These are phyloP conservation scores for Gordius sp. DNA, from an alignment of 2,888 invertebrate genomes.

Conservation along the genomic window DNA sequence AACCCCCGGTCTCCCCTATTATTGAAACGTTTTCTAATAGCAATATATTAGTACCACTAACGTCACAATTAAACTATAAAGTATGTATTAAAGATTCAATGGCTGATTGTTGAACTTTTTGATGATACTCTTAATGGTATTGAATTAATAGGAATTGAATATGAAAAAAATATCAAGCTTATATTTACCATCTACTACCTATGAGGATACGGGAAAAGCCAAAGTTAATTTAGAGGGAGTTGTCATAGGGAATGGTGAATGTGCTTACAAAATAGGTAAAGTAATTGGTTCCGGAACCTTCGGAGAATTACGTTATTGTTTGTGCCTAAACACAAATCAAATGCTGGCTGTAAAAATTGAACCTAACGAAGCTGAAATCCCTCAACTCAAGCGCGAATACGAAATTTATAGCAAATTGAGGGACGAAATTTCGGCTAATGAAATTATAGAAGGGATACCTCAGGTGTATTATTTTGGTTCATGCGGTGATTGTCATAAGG, in stretches of 20 bases:
- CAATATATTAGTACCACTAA: too few relatives aligned
- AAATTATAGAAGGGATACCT: slow-evolving; percentile 16
- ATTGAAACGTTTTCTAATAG: too few relatives aligned
- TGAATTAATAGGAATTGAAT: too few relatives aligned
- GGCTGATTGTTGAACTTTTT: too few relatives aligned
- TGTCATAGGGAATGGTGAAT: neutral
- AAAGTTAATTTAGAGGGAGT: neutral
- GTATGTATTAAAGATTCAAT: too few relatives aligned
- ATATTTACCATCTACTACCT: too few relatives aligned
- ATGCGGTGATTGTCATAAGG: neutral
- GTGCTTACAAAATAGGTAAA: neutral
- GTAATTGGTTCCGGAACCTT: slow-evolving; percentile 5
- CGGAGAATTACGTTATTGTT: neutral
- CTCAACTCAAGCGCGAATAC: neutral
- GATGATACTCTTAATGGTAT: too few relatives aligned
- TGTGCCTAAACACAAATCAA: neutral
- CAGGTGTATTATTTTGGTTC: neutral
- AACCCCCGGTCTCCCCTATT: too few relatives aligned
- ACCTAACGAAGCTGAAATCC: slow-evolving; percentile 7
- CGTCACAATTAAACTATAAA: too few relatives aligned
- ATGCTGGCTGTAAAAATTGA: neutral
- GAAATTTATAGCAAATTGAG: neutral
- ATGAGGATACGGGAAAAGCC: neutral
- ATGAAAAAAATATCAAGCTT: too few relatives aligned
- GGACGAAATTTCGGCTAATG: too few relatives aligned